Evolutionary conservation across 2,113 vertebrate genomes (phyloP), one percentile per base, ranked within the genome.

Genomic region (Sclerurus mexicanus): DNA sequence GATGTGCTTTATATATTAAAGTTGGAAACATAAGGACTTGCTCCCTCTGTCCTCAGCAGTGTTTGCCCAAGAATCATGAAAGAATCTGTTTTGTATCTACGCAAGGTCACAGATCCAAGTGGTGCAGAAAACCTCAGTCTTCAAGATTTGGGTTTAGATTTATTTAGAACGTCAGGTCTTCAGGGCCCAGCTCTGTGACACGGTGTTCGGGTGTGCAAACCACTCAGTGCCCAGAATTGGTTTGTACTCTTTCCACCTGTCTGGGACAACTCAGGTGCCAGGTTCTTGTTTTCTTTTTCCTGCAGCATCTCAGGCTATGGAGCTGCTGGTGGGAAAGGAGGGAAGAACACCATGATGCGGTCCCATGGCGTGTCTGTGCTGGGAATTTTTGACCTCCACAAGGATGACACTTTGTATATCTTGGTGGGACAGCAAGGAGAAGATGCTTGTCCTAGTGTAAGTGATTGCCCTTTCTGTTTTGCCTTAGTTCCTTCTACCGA

Each of bases 341-440:
- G 99, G 14, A 97, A 99, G 97, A 98, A 99, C 84, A 98, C 98
- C 37, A 98, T 98, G 95, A 98, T 98, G 87, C 96, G 99, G 80
- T 99, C 99, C 40, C 98, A 99, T 1, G 99, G 99, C 0, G 98
- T 99, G 86, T 99, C 98, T 76, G 98, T 99, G 63, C 98, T 98
- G 14, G 99, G 98, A 90, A 99, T 99, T 97, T 99, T 99, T 96
- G 97, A 98, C 87, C 98, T 99, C 52, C 98, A 98, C 95, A 99
- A 98, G 93, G 98, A 98, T 16, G 99, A 99, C 55, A 96, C 97
- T 4, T 97, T 99, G 13, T 98, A 99, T 85, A 98, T 99, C 96
- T 98, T 99, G 96, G 99, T 99, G 46, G 99, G 99, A 94, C 99
- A 99, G 76, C 98, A 99, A 96, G 99, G 99, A 73, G 99, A 99